These are phyloP conservation scores for Odontothrips loti DNA, from an alignment of 2,888 invertebrate species.

Conservation along the genomic window DNA sequence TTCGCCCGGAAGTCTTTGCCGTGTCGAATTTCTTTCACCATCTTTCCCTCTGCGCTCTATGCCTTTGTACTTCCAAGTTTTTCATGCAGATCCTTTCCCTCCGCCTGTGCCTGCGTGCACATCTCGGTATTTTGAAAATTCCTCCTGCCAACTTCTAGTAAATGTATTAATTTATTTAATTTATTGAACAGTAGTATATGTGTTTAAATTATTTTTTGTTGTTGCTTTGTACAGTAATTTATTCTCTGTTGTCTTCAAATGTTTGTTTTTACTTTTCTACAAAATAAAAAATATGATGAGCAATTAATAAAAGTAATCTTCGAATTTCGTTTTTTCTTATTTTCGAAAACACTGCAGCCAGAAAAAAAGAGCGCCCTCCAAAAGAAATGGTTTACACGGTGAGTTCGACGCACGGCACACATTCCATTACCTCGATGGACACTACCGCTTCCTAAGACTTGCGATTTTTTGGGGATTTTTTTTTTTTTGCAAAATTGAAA, in stretches of 20 bases:
- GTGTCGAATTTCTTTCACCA: conserved; percentile 7
- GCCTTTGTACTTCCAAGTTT: conserved; percentile 6
- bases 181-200: neutral
- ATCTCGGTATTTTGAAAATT: neutral
- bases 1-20: conserved; percentile 7
- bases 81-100: neutral
- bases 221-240: conserved; percentile 18
- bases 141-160: neutral
- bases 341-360: too few species aligned
- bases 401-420: neutral
- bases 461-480: too few species aligned
- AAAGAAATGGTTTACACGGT: neutral
- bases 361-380: neutral
- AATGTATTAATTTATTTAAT: conserved; percentile 17
- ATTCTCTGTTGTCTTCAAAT: neutral
- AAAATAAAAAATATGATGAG: neutral
- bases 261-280: conserved; percentile 9
- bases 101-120: neutral
- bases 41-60: neutral
- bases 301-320: neutral
- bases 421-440: too few species aligned
- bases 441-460: too few species aligned
- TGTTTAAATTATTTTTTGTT: conserved; percentile 11
- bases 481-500: too few species aligned
- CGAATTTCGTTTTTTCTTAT: too few species aligned